phyloP scores from a whole-genome alignment of 2,888 invertebrate species.

The Dysmachus trigonus region DNA sequence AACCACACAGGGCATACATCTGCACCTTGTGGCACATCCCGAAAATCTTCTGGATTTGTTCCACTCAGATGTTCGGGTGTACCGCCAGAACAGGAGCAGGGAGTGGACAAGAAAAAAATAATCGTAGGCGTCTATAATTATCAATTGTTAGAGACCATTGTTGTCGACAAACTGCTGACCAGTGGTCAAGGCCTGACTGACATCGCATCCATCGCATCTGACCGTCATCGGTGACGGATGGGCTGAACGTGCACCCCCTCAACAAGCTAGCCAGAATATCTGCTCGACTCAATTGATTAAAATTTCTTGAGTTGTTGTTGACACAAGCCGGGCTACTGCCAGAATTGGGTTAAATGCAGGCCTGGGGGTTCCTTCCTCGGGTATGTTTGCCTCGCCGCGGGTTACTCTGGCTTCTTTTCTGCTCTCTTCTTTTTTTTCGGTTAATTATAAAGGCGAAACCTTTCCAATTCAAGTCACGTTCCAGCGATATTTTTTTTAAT shows the following conservation, averaged over 20 bases:
- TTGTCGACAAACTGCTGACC: slow-evolving; percentile 25
- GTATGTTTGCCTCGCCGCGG: background rate
- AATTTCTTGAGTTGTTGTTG: slow-evolving; percentile 31
- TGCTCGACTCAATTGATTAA: slow-evolving; percentile 12
- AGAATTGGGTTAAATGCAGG: slow-evolving; percentile 35
- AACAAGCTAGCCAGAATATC: background rate
- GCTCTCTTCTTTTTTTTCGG: background rate
- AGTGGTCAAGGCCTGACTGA: slow-evolving; percentile 7
- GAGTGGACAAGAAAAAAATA: background rate
- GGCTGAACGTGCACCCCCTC: background rate
- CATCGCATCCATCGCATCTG: slow-evolving; percentile 4
- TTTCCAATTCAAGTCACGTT: slow-evolving; percentile 25
- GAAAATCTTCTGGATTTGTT: background rate
- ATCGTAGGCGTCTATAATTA: slow-evolving; percentile 15
- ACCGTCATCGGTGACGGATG: slow-evolving; percentile 25
- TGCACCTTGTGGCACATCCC: background rate
- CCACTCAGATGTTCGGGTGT: background rate
- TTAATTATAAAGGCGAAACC: slow-evolving; percentile 35
- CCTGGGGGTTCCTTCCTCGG: background rate
- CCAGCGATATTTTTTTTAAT: slow-evolving; percentile 36
- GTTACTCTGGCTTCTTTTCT: background rate
- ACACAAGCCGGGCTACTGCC: slow-evolving; percentile 12
- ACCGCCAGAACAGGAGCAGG: background rate
- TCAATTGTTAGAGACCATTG: slow-evolving; percentile 21
- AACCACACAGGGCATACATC: background rate